Evolutionary conservation across 2,797 vertebrate species (phyloP).

Genomic region (Spheniscus humboldti): DNA sequence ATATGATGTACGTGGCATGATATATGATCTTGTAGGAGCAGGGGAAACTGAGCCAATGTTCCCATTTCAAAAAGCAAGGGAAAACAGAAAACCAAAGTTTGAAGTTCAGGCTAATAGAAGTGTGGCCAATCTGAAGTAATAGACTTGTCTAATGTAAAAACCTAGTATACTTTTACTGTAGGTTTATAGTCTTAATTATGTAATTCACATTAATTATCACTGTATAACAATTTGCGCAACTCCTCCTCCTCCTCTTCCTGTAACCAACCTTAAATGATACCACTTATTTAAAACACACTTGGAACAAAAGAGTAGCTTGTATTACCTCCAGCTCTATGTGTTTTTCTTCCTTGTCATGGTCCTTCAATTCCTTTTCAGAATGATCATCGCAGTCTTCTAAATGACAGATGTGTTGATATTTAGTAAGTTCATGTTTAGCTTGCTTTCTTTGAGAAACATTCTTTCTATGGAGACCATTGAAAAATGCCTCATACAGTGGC

Average conservation of each 20-base stretch:
- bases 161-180: neutral
- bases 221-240: neutral
- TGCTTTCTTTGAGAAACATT: slow-evolving; percentile 48
- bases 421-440: slow-evolving; percentile 17
- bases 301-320: neutral
- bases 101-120: neutral
- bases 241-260: neutral
- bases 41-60: neutral
- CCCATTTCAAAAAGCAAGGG: neutral
- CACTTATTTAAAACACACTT: neutral
- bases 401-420: neutral
- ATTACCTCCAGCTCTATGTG: slow-evolving; percentile 51
- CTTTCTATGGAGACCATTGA: slow-evolving; percentile 30
- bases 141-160: neutral
- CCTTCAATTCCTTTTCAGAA: slow-evolving; percentile 4
- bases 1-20: neutral
- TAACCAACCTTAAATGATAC: neutral
- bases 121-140: neutral
- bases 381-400: neutral
- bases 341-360: slow-evolving; percentile 19
- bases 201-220: neutral
- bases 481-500: slow-evolving; percentile 33
- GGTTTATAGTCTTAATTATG: neutral
- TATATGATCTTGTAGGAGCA: neutral
- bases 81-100: neutral